A percentile compares a stretch with the other conserved stretches of the same genome.
Conservation (phyloP, 2,113 vertebrate species). For the Spheniscus mendiculus region DNA sequence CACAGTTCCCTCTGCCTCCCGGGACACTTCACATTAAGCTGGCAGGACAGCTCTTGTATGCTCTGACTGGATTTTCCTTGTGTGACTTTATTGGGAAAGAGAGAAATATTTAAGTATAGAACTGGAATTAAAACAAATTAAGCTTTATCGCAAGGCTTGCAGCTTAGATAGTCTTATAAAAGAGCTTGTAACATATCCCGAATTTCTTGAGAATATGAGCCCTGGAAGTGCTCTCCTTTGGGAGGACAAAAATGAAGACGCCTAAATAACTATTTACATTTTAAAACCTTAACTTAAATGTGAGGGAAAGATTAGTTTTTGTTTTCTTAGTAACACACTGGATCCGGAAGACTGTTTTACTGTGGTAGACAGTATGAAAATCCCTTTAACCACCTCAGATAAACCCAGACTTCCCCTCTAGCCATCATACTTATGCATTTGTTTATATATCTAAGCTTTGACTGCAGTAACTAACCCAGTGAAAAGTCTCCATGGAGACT, state of each 20-base stretch:
- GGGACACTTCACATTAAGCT: not conserved
- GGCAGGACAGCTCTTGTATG: not conserved
- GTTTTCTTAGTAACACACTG: not conserved
- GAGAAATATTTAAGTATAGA: not conserved
- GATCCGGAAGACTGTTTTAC: not conserved
- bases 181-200: not conserved
- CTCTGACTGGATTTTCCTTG: not conserved
- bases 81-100: not conserved
- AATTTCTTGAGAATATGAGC: not conserved
- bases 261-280: not conserved
- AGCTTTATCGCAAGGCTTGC: not conserved
- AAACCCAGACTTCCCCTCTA: not conserved
- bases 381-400: not conserved
- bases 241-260: not conserved
- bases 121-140: not conserved
- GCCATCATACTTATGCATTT: not conserved
- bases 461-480: not conserved
- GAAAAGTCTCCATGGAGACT: conserved; percentile 42
- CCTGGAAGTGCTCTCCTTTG: not conserved
- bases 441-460: not conserved
- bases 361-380: not conserved
- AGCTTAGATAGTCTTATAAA: not conserved
- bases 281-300: not conserved
- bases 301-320: not conserved
- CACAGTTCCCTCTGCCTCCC: not conserved